These are phyloP conservation scores for Eleutherodactylus coqui DNA, from an alignment of 2,797 vertebrate species.

Conservation along the genomic window DNA sequence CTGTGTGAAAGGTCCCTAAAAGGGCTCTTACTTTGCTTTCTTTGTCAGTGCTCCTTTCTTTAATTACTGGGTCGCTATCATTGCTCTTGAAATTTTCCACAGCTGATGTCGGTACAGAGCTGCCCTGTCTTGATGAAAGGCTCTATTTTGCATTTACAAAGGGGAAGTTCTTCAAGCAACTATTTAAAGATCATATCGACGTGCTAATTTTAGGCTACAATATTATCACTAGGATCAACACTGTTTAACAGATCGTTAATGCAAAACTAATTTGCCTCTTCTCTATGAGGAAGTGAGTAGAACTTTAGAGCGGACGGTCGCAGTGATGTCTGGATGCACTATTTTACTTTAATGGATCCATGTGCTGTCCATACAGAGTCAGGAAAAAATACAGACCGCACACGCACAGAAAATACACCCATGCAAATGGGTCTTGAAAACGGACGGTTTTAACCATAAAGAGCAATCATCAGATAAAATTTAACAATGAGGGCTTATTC, in stretches of 20 bases:
- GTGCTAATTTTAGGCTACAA: constrained; percentile 23
- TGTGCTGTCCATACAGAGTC: too few species aligned
- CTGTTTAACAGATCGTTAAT: constrained; percentile 2
- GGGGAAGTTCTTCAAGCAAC: constrained; percentile 13
- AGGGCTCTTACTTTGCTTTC: background rate
- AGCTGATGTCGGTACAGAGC: background rate
- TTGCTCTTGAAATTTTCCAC: background rate
- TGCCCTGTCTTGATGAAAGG: background rate
- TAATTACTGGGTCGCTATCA: background rate
- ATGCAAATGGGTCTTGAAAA: too few species aligned
- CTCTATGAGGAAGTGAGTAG: constrained; percentile 20
- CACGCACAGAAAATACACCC: too few species aligned
- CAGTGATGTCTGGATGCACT: background rate
- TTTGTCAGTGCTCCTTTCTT: background rate
- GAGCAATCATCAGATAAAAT: too few species aligned
- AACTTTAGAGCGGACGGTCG: constrained; percentile 13
- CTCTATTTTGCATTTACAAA: constrained; percentile 21
- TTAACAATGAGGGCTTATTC: too few species aligned
- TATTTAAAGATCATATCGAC: constrained; percentile 35
- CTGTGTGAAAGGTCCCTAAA: too few species aligned
- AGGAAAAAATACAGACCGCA: too few species aligned
- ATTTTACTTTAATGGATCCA: too few species aligned
- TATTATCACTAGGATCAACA: constrained; percentile 2
- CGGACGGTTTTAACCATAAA: too few species aligned
- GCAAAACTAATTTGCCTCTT: constrained; percentile 16